A percentile compares a stretch with the other conserved stretches of the same genome.
Conservation (phyloP, 2,888 invertebrate genomes). For the Chelonus formosanus region DNA sequence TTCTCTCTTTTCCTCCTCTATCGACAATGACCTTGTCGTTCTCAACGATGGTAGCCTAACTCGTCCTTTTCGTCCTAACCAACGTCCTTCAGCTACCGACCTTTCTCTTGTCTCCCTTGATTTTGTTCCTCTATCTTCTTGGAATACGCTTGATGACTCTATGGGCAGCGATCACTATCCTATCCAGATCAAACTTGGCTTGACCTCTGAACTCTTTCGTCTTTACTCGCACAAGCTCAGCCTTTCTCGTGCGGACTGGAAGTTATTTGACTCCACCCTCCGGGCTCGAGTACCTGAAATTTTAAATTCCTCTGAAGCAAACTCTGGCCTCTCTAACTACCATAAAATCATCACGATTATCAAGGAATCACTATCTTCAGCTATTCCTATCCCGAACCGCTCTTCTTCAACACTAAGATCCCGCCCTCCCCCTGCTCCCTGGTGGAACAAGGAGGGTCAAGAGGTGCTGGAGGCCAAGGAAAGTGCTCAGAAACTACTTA, state of each 20-base stretch:
- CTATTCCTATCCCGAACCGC: too few relatives aligned
- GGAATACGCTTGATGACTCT: slow-evolving; percentile 6
- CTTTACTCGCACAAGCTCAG: slow-evolving; percentile 14
- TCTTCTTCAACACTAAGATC: too few relatives aligned
- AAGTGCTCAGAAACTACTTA: too few relatives aligned
- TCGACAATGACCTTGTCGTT: neutral
- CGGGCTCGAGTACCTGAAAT: too few relatives aligned
- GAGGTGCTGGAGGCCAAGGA: too few relatives aligned
- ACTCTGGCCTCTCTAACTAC: too few relatives aligned
- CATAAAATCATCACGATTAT: too few relatives aligned
- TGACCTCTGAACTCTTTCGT: neutral
- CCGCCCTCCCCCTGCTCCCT: too few relatives aligned
- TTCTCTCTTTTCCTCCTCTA: neutral
- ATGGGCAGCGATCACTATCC: slow-evolving; percentile 29
- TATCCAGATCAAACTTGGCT: slow-evolving; percentile 7
- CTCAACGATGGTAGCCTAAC: slow-evolving; percentile 12
- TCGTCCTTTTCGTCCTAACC: neutral
- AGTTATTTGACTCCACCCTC: neutral
- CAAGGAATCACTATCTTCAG: too few relatives aligned
- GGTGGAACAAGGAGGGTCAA: too few relatives aligned
- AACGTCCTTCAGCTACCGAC: slow-evolving; percentile 1
- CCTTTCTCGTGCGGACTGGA: slow-evolving; percentile 17
- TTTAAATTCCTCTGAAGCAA: too few relatives aligned
- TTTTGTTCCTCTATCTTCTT: neutral
- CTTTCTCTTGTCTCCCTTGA: slow-evolving; percentile 10